These are phyloP conservation scores for Hemiscyllium ocellatum DNA, from an alignment of 2,113 vertebrate genomes.

Conservation along the genomic window DNA sequence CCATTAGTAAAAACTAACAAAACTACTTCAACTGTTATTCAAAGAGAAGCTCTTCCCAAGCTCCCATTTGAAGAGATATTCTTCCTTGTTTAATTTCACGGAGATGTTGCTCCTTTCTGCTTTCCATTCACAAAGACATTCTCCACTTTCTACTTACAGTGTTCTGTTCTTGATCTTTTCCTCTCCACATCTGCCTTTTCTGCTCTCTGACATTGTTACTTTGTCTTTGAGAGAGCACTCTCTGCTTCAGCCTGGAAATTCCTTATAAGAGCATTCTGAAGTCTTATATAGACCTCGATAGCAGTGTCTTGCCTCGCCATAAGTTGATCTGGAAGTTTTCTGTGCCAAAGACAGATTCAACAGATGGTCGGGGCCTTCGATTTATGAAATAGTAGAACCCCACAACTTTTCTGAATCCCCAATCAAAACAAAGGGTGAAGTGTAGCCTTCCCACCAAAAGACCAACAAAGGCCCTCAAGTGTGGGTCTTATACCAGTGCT, in stretches of 20 bases:
- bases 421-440: too few species aligned
- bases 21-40: not conserved
- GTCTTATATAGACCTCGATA: too few species aligned
- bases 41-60: not conserved
- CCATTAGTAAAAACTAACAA: too few species aligned
- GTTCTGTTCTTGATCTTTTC: not conserved
- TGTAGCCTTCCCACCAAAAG: too few species aligned
- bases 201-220: not conserved
- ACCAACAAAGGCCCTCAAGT: too few species aligned
- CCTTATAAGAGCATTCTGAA: not conserved
- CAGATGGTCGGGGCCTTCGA: too few species aligned
- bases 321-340: too few species aligned
- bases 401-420: too few species aligned
- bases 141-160: not conserved
- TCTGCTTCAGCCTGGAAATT: not conserved
- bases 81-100: not conserved
- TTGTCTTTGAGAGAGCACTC: not conserved
- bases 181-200: not conserved
- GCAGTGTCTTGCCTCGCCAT: too few species aligned
- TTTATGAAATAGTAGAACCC: too few species aligned
- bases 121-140: not conserved
- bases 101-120: not conserved
- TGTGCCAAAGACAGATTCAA: too few species aligned
- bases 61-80: not conserved
- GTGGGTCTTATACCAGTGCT: too few species aligned